Evolutionary conservation across 2,888 invertebrate genomes (phyloP).

Genomic region (Drosophila infuscata): DNA sequence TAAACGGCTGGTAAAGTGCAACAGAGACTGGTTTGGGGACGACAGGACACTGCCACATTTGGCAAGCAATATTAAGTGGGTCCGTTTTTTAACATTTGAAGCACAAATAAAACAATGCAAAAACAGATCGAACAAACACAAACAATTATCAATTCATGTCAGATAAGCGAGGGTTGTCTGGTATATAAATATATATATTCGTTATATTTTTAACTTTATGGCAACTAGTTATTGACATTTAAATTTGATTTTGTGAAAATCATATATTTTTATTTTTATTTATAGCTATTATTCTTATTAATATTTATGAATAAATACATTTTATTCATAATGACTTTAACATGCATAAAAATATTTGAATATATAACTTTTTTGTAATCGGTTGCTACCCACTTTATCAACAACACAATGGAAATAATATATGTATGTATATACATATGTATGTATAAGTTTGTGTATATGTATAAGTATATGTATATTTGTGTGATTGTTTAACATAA

Average conservation of each 20-base stretch:
- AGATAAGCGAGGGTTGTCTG: constrained; percentile 26
- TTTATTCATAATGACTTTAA: neutral
- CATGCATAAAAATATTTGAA: neutral
- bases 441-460: constrained; percentile 10
- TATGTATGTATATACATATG: neutral
- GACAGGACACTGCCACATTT: constrained; percentile 42
- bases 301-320: neutral
- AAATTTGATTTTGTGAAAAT: neutral
- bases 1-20: constrained; percentile 52
- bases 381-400: constrained; percentile 1
- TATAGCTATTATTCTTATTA: neutral
- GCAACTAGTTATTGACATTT: neutral
- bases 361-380: neutral
- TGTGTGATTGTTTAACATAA: constrained; percentile 36
- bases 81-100: constrained; percentile 64
- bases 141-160: constrained; percentile 29
- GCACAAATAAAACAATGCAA: constrained; percentile 58
- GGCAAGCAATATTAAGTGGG: constrained; percentile 69
- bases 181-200: constrained; percentile 3
- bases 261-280: neutral
- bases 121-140: constrained; percentile 12
- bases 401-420: constrained; percentile 5
- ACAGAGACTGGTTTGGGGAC: constrained; percentile 1
- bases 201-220: neutral
- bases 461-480: constrained; percentile 15